phyloP scores from a whole-genome alignment of 2,113 vertebrate genomes.

The Pan troglodytes region NHGRI_mPanTro3-v2.1_pri NC_072405.2:143173001-143173500 shows the following conservation, averaged over 20 bases:
- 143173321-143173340: not conserved
- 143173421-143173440: not conserved
- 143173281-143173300: not conserved
- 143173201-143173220: no score
- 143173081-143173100: not conserved
- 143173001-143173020: not conserved
- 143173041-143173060: not conserved
- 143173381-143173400: not conserved
- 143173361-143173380: not conserved
- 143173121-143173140: fast-evolving
- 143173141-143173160: not conserved
- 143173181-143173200: not conserved
- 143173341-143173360: not conserved
- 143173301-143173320: not conserved
- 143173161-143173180: no score
- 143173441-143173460: not conserved
- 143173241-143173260: not conserved
- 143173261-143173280: not conserved
- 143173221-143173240: not conserved
- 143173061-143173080: not conserved
- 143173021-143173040: no score
- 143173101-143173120: fast-evolving
- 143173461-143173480: not conserved
- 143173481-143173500: not conserved
- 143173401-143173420: not conserved